phyloP scores from a whole-genome alignment of 2,113 vertebrate species.

The Proteles cristata region DNA sequence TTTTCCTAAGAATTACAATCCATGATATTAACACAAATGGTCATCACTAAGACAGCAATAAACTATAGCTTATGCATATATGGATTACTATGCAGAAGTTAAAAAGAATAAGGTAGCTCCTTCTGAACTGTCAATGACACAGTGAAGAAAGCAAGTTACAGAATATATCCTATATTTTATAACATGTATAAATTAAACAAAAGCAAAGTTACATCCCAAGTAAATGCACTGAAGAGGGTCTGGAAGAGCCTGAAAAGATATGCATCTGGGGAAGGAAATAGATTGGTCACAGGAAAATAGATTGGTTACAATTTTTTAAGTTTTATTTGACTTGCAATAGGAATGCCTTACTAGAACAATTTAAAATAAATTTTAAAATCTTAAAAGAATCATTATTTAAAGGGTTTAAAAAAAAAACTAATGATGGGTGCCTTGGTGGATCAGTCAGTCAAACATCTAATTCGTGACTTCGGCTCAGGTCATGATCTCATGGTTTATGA shows the following conservation, averaged over 20 bases:
- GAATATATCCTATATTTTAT: not conserved
- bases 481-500: not conserved
- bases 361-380: conserved; percentile 9
- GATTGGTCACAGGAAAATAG: not conserved
- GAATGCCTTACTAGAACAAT: not conserved
- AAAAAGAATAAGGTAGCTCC: not conserved
- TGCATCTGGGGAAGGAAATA: not conserved
- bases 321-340: not conserved
- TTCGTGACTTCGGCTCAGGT: not conserved
- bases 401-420: not conserved
- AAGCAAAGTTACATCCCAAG: not conserved
- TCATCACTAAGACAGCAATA: not conserved
- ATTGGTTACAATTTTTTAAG: not conserved
- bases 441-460: not conserved
- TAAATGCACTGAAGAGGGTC: not conserved
- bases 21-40: not conserved
- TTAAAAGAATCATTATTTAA: not conserved
- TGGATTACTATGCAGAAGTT: not conserved
- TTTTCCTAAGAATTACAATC: not conserved
- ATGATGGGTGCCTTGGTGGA: not conserved
- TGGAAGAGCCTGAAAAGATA: not conserved
- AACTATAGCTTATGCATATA: not conserved
- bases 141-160: not conserved
- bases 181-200: not conserved
- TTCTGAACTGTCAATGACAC: not conserved